These are phyloP conservation scores for Margarornis squamiger DNA, from an alignment of 2,797 vertebrate genomes.

Conservation along the genomic window DNA sequence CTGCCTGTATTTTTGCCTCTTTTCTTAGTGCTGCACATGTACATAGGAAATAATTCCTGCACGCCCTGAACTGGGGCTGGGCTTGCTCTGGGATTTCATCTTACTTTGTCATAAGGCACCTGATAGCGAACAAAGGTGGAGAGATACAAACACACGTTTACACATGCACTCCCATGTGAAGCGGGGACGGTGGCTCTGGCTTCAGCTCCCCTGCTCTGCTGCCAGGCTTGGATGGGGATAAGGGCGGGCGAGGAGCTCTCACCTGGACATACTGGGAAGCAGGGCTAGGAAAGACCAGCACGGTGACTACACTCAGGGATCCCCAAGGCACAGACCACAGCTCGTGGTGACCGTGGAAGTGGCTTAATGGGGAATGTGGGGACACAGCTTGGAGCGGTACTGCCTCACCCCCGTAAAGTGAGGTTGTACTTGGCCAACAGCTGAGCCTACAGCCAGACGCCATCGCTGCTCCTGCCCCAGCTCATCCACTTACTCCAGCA, in stretches of 20 bases:
- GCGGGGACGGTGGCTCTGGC: fast-evolving
- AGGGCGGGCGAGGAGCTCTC: neutral
- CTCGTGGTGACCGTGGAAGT: neutral
- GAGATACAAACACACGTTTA: neutral
- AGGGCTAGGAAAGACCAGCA: neutral
- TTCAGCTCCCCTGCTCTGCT: neutral
- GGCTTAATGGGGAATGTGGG: neutral
- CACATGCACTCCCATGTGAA: fast-evolving
- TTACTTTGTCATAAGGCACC: neutral
- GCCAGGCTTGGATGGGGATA: fast-evolving
- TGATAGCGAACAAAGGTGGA: neutral
- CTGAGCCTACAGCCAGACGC: neutral
- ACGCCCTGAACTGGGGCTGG: neutral
- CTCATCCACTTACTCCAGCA: neutral
- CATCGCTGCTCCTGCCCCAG: neutral
- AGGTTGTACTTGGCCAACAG: fast-evolving
- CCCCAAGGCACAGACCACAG: neutral
- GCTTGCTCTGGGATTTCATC: neutral
- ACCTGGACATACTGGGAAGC: neutral
- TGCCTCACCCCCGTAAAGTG: fast-evolving
- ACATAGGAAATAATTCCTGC: neutral
- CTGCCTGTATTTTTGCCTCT: neutral
- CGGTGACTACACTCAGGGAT: fast-evolving
- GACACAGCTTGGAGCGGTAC: neutral
- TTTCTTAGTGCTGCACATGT: fast-evolving